A percentile compares a stretch with the other conserved stretches of the same genome.
phyloP scores from a whole-genome alignment of 2,797 vertebrate genomes.

The Urosaurus nigricauda region DNA sequence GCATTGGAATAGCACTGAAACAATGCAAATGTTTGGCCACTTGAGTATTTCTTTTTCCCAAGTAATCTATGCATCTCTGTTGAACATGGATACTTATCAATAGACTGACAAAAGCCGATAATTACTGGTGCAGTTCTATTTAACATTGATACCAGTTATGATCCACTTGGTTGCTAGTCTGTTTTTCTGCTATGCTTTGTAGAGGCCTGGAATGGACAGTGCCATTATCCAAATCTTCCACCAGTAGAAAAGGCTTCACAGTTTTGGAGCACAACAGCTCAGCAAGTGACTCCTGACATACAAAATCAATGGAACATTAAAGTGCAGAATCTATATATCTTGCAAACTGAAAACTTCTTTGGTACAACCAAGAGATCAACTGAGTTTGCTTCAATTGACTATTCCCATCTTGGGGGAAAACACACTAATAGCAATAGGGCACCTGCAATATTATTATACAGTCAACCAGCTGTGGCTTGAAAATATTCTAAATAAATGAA shows the following conservation, averaged over 20 bases:
- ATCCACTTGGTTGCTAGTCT: neutral
- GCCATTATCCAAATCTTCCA: neutral
- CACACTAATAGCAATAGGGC: too few relatives aligned
- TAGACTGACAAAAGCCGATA: neutral
- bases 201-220: neutral
- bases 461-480: too few relatives aligned
- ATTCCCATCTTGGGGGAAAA: neutral
- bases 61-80: neutral
- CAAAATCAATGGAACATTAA: neutral
- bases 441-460: neutral
- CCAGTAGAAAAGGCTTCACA: neutral
- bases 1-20: neutral
- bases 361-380: neutral
- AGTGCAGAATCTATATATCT: neutral
- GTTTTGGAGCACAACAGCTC: neutral
- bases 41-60: neutral
- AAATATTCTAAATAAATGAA: too few relatives aligned
- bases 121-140: neutral
- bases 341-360: neutral
- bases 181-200: neutral
- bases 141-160: neutral
- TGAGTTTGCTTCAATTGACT: neutral
- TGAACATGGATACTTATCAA: conserved; percentile 8
- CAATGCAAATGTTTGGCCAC: neutral
- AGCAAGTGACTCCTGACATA: neutral